These are phyloP conservation scores for Protodeltote pygarga DNA, from an alignment of 2,888 invertebrate species.

Conservation along the genomic window DNA sequence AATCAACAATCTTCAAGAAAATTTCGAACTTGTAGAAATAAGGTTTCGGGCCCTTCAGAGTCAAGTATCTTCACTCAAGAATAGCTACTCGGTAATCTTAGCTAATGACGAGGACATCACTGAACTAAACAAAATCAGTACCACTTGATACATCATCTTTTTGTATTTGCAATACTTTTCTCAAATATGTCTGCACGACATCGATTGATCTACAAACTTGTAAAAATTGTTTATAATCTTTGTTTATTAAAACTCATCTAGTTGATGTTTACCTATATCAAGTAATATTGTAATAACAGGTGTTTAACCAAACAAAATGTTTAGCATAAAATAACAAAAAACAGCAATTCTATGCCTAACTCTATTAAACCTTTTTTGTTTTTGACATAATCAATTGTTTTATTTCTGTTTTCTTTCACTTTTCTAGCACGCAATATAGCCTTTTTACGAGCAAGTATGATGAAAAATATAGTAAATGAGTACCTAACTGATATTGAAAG, in stretches of 20 bases:
- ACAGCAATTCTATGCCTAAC: constrained; percentile 6
- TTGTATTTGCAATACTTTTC: background rate
- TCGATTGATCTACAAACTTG: too few relatives aligned
- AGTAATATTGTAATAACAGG: too few relatives aligned
- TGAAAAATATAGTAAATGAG: too few relatives aligned
- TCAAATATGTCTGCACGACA: background rate
- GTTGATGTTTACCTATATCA: too few relatives aligned
- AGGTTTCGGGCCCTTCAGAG: constrained; percentile 88
- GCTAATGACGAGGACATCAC: constrained; percentile 60
- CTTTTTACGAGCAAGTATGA: too few relatives aligned
- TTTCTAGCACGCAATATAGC: too few relatives aligned
- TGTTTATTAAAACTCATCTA: too few relatives aligned
- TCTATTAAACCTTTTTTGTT: constrained; percentile 18
- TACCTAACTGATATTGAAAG: too few relatives aligned
- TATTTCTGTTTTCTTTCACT: too few relatives aligned
- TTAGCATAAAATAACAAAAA: constrained; percentile 6
- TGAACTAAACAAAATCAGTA: constrained; percentile 38
- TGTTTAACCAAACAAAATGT: background rate
- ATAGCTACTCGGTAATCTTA: constrained; percentile 66
- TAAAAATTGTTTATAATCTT: too few relatives aligned
- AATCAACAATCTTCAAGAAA: constrained; percentile 89
- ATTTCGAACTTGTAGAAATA: constrained; percentile 89
- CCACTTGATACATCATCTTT: too few relatives aligned
- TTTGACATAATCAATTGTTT: constrained; percentile 15
- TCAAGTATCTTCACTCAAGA: constrained; percentile 88